Evolutionary conservation across 2,888 invertebrate species (phyloP), one percentile per base, ranked within the genome.

Genomic region (Nomada flava): DNA sequence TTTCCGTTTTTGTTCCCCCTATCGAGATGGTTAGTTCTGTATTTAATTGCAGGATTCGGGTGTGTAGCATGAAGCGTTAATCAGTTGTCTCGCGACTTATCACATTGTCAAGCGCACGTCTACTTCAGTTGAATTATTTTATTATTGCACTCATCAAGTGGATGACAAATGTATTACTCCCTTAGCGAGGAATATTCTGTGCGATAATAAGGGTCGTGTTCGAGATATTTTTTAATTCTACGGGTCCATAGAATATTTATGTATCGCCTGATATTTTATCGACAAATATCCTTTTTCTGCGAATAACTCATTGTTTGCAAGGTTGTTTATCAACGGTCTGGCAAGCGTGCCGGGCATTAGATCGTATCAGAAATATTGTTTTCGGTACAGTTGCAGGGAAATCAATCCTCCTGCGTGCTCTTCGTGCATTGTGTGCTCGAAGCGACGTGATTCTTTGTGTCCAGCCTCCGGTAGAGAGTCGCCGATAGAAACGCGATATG

Each of bases 371-470:
- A 20, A n/a, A 65, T 52, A 50, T 52, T 29, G 29, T 52, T n/a
- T 18, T 52, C 65, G 52, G 4, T n/a, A 15, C n/a, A 13, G 13
- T 29, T 3, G 15, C 23, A 20, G 15, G 9, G 9, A 63, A 15
- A 44, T 9, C 13, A 13, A 26, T 15, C 23, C 15, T 68, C 42
- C 20, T n/a, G 1, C 47, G 47, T 68, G 50, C 36, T 52, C 29
- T 50, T 20, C 18, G 57, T 50, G 55, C 36, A 44, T 47, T 18
- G 57, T 29, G 42, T 18, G 50, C 20, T 62, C 29, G 23, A 20
- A 26, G 20, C 55, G 20, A 55, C 42, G 36, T 18, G 67, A 36
- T 75, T 68, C 64, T 76, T 78, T 69, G 68, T 76, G 55, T 52
- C 57, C 50, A 13, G 60, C 50, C 68, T 36, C 26, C n/a, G 5